A percentile compares a stretch with the other conserved stretches of the same genome.
Evolutionary conservation across 1,140 invertebrate species (phyloP).

Genomic region (Cydia splendana): DNA sequence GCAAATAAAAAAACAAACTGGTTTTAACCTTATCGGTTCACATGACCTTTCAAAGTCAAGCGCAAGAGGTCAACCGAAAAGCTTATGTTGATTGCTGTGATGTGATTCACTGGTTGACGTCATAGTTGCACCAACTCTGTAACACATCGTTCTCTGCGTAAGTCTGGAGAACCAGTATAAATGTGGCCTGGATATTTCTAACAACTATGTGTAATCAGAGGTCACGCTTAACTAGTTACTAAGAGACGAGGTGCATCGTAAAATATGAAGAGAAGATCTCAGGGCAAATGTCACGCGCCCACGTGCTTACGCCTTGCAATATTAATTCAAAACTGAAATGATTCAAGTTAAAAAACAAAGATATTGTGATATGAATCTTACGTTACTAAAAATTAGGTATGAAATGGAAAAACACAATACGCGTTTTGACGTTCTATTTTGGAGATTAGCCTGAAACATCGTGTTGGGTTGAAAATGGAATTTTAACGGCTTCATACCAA

Average conservation of each 20-base stretch:
- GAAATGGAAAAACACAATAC: neutral
- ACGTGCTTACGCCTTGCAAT: conserved; percentile 47
- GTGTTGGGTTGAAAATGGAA: conserved; percentile 56
- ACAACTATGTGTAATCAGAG: neutral
- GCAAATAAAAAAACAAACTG: neutral
- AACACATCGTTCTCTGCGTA: neutral
- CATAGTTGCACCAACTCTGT: conserved; percentile 46
- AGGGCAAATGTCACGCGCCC: conserved; percentile 65
- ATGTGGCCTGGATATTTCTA: neutral
- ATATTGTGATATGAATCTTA: neutral
- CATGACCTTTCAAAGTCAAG: conserved; percentile 21
- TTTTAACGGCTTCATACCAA: conserved; percentile 14
- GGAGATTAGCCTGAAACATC: neutral
- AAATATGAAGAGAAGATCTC: neutral
- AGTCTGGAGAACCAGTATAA: neutral
- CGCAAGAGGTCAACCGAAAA: conserved; percentile 14
- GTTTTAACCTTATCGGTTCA: neutral
- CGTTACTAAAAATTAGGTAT: neutral
- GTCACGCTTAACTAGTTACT: neutral
- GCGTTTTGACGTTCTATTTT: neutral
- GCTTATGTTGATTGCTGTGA: conserved; percentile 40
- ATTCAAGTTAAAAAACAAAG: neutral
- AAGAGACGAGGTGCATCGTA: neutral
- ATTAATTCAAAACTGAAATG: neutral
- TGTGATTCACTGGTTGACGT: conserved; percentile 60